Conservation (phyloP, 2,888 invertebrate species). For the Malacosoma neustria region DNA sequence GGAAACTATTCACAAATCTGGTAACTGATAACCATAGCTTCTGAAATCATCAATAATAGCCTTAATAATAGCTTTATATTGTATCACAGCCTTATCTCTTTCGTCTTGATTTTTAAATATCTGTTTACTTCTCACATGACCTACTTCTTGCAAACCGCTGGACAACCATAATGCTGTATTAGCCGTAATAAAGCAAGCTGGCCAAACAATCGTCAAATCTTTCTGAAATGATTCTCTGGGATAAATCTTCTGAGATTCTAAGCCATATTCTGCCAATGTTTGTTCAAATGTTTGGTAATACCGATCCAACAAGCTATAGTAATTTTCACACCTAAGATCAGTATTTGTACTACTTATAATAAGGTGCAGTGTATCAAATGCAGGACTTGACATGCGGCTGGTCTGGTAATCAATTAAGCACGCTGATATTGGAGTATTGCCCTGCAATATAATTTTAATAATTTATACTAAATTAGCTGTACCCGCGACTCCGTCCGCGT, state of each 20-base stretch:
- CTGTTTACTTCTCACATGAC: conserved; percentile 51
- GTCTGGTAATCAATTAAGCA: conserved; percentile 63
- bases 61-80: conserved; percentile 36
- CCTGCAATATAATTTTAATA: conserved; percentile 30
- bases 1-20: not conserved
- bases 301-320: conserved; percentile 29
- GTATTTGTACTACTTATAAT: conserved; percentile 43
- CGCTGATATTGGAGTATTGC: conserved; percentile 31
- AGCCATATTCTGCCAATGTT: conserved; percentile 19
- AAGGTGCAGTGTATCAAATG: conserved; percentile 49
- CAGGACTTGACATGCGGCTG: conserved; percentile 42
- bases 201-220: conserved; percentile 44
- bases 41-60: conserved; percentile 46
- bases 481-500: too few relatives aligned
- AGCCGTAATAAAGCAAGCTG: conserved; percentile 49
- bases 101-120: conserved; percentile 32
- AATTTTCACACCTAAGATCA: conserved; percentile 29
- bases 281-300: conserved; percentile 41
- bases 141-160: conserved; percentile 53
- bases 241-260: conserved; percentile 30
- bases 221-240: conserved; percentile 31
- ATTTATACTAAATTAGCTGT: too few relatives aligned
- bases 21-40: conserved; percentile 28
- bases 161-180: conserved; percentile 58
- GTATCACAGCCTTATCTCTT: conserved; percentile 27